phyloP scores from a whole-genome alignment of 2,888 invertebrate species.

The Cephalotes varians region DNA sequence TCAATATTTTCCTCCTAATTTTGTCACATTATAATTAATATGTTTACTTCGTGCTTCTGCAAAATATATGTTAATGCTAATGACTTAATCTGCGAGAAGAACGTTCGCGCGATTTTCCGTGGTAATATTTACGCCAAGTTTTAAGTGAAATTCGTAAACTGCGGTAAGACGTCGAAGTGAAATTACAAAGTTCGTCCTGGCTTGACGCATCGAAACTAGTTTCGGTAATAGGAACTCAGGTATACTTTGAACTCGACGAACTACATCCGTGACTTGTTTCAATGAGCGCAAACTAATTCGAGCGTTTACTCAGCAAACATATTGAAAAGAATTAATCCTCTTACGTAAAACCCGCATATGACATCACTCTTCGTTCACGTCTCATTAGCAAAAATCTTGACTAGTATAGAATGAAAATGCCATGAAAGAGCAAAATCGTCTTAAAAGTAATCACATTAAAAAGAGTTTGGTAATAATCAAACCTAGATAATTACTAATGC shows the following conservation, averaged over 20 bases:
- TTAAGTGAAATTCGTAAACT: not conserved
- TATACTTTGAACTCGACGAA: not conserved
- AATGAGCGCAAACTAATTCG: not conserved
- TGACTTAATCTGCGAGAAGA: not conserved
- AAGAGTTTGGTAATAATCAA: no score
- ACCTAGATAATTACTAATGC: no score
- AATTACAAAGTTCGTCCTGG: conserved; percentile 7
- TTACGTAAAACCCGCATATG: not conserved
- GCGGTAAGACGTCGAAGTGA: not conserved
- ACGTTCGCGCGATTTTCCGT: not conserved
- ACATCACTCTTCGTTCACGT: conserved; percentile 9
- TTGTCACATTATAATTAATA: not conserved
- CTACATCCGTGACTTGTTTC: not conserved
- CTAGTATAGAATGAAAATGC: not conserved
- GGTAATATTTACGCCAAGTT: not conserved
- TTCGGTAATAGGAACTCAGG: not conserved
- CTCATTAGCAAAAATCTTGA: not conserved
- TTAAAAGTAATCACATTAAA: not conserved
- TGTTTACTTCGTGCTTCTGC: no score
- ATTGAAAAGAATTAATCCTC: conserved; percentile 17
- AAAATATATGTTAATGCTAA: no score
- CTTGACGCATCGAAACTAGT: not conserved
- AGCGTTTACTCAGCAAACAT: not conserved
- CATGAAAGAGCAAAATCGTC: not conserved
- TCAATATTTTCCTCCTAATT: not conserved